Evolutionary conservation across 2,888 invertebrate species (phyloP).

Genomic region (Caenorhabditis sp.): DNA sequence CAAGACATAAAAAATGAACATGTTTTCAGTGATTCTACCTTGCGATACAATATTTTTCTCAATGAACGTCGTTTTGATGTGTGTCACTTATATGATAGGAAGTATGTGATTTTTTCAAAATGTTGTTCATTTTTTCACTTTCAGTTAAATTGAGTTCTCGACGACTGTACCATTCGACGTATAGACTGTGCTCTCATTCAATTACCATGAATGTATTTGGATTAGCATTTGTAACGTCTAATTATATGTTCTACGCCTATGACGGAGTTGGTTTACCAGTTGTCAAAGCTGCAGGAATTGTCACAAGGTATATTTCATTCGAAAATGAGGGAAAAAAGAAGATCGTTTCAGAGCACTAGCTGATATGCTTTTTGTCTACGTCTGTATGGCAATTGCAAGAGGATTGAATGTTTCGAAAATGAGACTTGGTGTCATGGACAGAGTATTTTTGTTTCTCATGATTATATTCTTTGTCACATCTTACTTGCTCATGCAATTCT

Average conservation of each 20-base stretch:
- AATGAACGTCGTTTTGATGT: slow-evolving; percentile 79
- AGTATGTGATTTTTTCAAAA: slow-evolving; percentile 21
- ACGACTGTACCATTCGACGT: slow-evolving; percentile 42
- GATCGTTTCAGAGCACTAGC: slow-evolving; percentile 38
- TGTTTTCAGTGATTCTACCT: slow-evolving; percentile 83
- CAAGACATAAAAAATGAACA: not conserved
- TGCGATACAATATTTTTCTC: slow-evolving; percentile 81
- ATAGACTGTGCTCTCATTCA: slow-evolving; percentile 37
- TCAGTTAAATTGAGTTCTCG: slow-evolving; percentile 34
- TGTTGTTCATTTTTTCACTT: slow-evolving; percentile 1
- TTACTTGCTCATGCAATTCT: slow-evolving; percentile 47
- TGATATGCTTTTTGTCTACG: slow-evolving; percentile 41
- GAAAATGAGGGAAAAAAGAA: no score
- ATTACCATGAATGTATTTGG: slow-evolving; percentile 29
- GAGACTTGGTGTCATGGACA: slow-evolving; percentile 29
- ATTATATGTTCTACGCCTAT: slow-evolving; percentile 82
- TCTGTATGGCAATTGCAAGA: slow-evolving; percentile 37
- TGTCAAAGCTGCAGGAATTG: slow-evolving; percentile 73
- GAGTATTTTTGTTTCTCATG: slow-evolving; percentile 21
- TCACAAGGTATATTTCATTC: no score
- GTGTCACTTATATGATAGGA: slow-evolving; percentile 79
- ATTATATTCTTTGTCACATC: slow-evolving; percentile 23
- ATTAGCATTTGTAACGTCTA: slow-evolving; percentile 71
- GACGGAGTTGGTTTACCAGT: slow-evolving; percentile 78
- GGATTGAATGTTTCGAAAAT: slow-evolving; percentile 49